A percentile compares a stretch with the other conserved stretches of the same genome.
Conservation (phyloP, 2,888 invertebrate species). For the Tholera decimalis region DNA sequence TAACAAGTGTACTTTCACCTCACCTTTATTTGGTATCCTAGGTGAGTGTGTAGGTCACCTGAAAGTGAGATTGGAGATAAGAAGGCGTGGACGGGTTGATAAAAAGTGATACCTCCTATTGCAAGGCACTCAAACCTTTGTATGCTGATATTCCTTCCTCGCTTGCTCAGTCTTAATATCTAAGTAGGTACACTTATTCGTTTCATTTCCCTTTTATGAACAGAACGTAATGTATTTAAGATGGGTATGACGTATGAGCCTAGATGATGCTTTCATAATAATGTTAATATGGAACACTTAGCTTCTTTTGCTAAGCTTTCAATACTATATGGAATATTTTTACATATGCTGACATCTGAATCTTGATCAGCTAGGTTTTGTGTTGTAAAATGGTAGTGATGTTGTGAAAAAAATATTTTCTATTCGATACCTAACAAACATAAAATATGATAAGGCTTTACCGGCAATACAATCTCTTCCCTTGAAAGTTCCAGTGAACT, state of each 20-base stretch:
- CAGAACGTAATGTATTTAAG: too few species aligned
- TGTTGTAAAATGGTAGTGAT: not conserved
- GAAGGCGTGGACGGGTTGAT: too few species aligned
- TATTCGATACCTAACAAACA: not conserved
- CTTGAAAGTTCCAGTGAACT: not conserved
- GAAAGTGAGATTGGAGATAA: too few species aligned
- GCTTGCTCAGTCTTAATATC: too few species aligned
- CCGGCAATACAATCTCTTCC: not conserved
- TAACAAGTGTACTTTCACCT: constrained; percentile 54
- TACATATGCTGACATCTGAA: constrained; percentile 18
- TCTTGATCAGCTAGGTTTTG: not conserved
- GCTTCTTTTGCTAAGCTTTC: not conserved
- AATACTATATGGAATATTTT: constrained; percentile 12
- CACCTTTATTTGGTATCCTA: constrained; percentile 15
- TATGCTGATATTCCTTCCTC: too few species aligned
- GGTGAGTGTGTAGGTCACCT: too few species aligned
- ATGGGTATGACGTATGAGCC: too few species aligned
- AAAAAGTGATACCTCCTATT: too few species aligned
- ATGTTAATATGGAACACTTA: constrained; percentile 12
- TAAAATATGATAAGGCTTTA: not conserved
- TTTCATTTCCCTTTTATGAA: too few species aligned
- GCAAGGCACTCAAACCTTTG: too few species aligned
- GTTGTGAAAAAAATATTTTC: not conserved
- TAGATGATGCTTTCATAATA: constrained; percentile 11
- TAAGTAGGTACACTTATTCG: too few species aligned